Conservation (phyloP, 2,888 invertebrate species). For the Trisateles emortualis region DNA sequence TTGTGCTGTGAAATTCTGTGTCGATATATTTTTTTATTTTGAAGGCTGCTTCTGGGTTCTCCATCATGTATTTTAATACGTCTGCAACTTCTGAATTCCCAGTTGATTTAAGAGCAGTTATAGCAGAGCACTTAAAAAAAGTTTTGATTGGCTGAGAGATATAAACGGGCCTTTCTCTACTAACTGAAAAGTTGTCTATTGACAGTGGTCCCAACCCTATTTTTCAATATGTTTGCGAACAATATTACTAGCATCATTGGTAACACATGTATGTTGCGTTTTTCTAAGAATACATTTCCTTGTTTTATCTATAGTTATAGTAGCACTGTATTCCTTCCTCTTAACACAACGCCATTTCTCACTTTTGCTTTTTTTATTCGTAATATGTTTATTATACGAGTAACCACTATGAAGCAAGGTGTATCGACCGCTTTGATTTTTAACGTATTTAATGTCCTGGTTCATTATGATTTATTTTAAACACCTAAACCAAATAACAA, state of each 20-base stretch:
- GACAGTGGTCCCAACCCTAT: too few species aligned
- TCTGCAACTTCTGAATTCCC: too few species aligned
- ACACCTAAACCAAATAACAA: not conserved
- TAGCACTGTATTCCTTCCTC: slow-evolving; percentile 14
- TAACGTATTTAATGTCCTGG: not conserved
- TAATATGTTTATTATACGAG: slow-evolving; percentile 9
- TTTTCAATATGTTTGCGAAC: not conserved
- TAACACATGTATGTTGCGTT: slow-evolving; percentile 10
- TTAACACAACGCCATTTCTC: slow-evolving; percentile 14
- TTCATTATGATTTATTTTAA: not conserved
- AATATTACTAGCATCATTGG: slow-evolving; percentile 6
- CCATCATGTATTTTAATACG: too few species aligned
- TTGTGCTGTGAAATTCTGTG: too few species aligned
- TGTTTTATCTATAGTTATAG: slow-evolving; percentile 13
- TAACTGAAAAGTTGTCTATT: too few species aligned
- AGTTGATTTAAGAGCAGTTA: too few species aligned
- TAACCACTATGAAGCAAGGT: slow-evolving; percentile 10
- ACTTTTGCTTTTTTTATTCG: slow-evolving; percentile 7
- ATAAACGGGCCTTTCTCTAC: too few species aligned
- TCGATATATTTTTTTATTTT: too few species aligned
- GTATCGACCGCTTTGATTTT: slow-evolving; percentile 3
- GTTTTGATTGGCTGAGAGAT: too few species aligned
- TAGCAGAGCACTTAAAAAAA: too few species aligned
- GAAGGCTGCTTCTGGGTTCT: too few species aligned
- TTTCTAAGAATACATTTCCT: slow-evolving; percentile 14